Base-by-base conservation (phyloP, 2,113 vertebrate genomes). In the Menidia beryllina region DNA sequence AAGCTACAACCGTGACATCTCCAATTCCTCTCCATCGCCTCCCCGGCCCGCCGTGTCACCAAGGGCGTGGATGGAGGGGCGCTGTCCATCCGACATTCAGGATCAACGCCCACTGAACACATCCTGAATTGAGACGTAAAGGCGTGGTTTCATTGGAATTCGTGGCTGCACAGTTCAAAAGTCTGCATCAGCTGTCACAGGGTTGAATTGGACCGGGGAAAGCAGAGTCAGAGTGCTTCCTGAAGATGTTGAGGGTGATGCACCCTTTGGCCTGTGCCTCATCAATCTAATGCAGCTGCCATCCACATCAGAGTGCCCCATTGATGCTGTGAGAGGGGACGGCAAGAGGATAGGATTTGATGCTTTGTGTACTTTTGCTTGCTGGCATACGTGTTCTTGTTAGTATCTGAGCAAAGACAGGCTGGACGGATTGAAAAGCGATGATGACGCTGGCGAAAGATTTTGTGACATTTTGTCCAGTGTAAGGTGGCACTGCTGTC, bases 261-360 rank as follows among this genome's bases (percentile, higher is more conserved):
- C 58, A 56, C 79, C 89, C 91, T 91, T 81, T 92, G 88, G 75
- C 90, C 84, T 58, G 0, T 1, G 21, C 57, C 84, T 86, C 91
- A 92, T 94, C 91, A 87, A 91, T 93, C 89, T 86, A 47, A 1
- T 4, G 2, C 47, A 3, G 45, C 81, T 88, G 91, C 86, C 92
- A 89, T 80, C 81, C 77, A 71, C 61, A 8, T 59, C 78, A 72
- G 69, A 72, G 47, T 1, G 36, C 75, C 51, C 72, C 30, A 77
- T 75, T 84, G 86, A 86, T 69, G 64, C 56, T 62, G 79, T 79
- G 73, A 11, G 63, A 65, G 38, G n/a, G n/a, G 66, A 73, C 30
- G 65, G 49, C 12, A 30, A 69, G 63, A 63, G 43, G 68, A 70
- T 41, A 41, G 14, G 38, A 39, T 56, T 72, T n/a, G 11, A 50